phyloP scores from a whole-genome alignment of 1,140 invertebrate species.

The Caenorhabditis latens region DNA sequence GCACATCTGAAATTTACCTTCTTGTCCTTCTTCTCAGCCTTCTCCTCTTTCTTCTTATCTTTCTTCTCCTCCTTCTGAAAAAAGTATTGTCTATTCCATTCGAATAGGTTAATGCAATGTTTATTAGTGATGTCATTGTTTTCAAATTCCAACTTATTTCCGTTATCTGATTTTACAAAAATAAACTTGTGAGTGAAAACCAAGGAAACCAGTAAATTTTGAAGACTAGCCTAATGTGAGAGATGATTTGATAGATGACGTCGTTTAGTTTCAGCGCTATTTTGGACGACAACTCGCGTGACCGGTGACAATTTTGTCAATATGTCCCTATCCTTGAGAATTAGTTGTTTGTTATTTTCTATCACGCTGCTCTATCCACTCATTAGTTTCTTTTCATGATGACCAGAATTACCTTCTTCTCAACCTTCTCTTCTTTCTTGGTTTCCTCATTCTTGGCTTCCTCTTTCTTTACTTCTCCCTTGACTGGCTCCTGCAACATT shows the following conservation, averaged over 20 bases:
- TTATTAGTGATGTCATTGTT: not conserved
- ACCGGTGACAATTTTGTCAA: constrained; percentile 7
- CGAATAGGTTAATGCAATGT: not conserved
- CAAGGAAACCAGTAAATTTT: constrained; percentile 1
- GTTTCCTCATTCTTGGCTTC: constrained; percentile 62
- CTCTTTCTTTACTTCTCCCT: constrained; percentile 63
- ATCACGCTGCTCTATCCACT: not conserved
- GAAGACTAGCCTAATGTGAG: not conserved
- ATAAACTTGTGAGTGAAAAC: not conserved
- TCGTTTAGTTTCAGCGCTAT: not conserved
- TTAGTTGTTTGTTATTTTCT: not conserved
- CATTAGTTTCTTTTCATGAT: not conserved
- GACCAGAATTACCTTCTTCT: constrained; percentile 42
- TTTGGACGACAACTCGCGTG: not conserved
- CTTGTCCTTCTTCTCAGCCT: constrained; percentile 61
- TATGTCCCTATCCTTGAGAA: not conserved
- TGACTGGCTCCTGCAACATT: constrained; percentile 33
- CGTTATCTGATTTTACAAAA: not conserved
- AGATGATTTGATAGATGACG: constrained; percentile 10
- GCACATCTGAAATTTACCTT: constrained; percentile 42
- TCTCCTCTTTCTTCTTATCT: not conserved
- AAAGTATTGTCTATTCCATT: too few species aligned
- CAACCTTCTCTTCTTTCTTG: constrained; percentile 63
- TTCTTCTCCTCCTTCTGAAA: constrained; percentile 60
- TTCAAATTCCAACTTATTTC: not conserved